Conservation (phyloP, 2,888 invertebrate species). For the Macropis europaea region DNA sequence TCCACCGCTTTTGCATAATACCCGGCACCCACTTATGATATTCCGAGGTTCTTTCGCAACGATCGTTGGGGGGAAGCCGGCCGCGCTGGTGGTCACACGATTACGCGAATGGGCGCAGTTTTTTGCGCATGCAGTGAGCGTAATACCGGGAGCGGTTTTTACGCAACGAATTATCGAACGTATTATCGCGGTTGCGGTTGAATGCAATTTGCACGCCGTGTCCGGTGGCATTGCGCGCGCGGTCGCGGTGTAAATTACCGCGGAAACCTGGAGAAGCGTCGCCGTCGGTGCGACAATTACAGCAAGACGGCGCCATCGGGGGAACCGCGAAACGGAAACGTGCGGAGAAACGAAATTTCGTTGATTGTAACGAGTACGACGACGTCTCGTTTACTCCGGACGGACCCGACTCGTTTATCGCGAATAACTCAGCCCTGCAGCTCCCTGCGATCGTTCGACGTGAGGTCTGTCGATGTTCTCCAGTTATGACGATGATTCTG, state of each 20-base stretch:
- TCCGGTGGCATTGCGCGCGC: slow-evolving; percentile 17
- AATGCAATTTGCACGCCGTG: slow-evolving; percentile 28
- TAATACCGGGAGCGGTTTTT: slow-evolving; percentile 25
- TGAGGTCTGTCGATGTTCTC: no score
- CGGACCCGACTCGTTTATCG: background rate
- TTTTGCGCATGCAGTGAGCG: background rate
- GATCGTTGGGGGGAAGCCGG: no score
- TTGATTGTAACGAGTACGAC: slow-evolving; percentile 10
- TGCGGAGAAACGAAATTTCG: slow-evolving; percentile 4
- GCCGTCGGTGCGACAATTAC: slow-evolving; percentile 32
- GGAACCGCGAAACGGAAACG: background rate
- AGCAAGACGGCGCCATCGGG: slow-evolving; percentile 8
- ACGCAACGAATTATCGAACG: slow-evolving; percentile 21
- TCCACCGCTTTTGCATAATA: no score
- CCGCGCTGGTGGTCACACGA: no score
- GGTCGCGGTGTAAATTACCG: slow-evolving; percentile 18
- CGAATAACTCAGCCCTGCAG: background rate
- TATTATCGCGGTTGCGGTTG: slow-evolving; percentile 19
- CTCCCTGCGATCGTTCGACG: no score
- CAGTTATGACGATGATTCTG: no score
- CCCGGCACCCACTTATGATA: no score
- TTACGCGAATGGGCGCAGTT: background rate
- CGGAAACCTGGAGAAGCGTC: slow-evolving; percentile 14
- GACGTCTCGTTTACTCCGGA: background rate
- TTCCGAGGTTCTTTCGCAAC: no score